phyloP scores from a whole-genome alignment of 2,888 invertebrate genomes.

The Cataglyphis cursor region DNA sequence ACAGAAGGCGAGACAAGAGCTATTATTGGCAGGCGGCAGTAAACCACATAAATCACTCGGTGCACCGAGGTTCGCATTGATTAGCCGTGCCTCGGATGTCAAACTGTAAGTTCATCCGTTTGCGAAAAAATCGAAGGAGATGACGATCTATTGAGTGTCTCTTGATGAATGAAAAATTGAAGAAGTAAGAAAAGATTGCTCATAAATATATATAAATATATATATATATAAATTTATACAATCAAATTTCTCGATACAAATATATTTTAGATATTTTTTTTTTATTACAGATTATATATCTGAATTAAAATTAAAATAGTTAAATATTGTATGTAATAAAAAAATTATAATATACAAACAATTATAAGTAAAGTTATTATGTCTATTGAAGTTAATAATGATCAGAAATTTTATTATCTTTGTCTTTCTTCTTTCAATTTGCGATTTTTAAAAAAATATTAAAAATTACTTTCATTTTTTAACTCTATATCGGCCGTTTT shows the following conservation, averaged over 20 bases:
- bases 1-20: slow-evolving; percentile 49
- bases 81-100: slow-evolving; percentile 76
- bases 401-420: not conserved
- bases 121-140: slow-evolving; percentile 48
- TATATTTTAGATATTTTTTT: no score
- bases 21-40: slow-evolving; percentile 75
- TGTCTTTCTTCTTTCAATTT: not conserved
- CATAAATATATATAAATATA: no score
- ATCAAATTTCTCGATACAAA: no score
- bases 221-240: no score
- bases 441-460: not conserved
- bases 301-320: no score
- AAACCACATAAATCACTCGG: slow-evolving; percentile 76
- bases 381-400: not conserved
- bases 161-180: not conserved
- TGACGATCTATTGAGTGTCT: slow-evolving; percentile 19
- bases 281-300: no score
- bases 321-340: not conserved
- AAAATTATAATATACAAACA: not conserved
- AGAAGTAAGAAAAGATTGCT: no score
- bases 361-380: not conserved
- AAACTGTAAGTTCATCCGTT: slow-evolving; percentile 65
- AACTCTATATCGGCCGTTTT: not conserved
- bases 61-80: slow-evolving; percentile 76
- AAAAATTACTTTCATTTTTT: slow-evolving; percentile 1